Conservation (phyloP, 2,797 vertebrate species). For the Enoplosus armatus region DNA sequence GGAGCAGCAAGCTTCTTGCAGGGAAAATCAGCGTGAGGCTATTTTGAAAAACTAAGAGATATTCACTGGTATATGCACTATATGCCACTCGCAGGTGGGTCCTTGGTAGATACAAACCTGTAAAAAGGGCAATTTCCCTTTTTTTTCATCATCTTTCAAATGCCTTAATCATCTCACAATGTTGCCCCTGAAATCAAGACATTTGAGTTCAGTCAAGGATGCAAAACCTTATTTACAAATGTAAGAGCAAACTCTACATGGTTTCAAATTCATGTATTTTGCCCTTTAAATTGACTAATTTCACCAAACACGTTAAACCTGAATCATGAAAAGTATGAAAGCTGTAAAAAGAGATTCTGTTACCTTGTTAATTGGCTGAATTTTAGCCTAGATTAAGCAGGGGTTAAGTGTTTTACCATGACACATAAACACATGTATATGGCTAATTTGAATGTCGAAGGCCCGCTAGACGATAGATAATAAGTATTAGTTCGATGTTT, state of each 20-base stretch:
- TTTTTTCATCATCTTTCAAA: constrained; percentile 15
- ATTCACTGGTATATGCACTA: too few relatives aligned
- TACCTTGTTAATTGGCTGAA: background rate
- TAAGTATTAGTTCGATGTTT: too few relatives aligned
- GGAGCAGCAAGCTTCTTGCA: background rate
- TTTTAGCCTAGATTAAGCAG: background rate
- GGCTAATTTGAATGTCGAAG: background rate
- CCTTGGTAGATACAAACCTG: background rate
- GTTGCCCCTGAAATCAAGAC: constrained; percentile 11
- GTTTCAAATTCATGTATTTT: background rate
- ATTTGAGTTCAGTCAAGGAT: constrained; percentile 21
- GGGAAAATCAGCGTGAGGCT: constrained; percentile 11
- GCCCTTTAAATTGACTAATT: background rate
- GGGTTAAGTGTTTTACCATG: background rate
- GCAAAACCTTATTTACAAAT: background rate
- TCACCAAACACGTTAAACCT: background rate
- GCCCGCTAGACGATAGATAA: too few relatives aligned
- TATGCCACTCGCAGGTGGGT: background rate
- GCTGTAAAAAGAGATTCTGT: background rate
- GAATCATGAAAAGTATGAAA: background rate
- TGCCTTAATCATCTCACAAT: background rate
- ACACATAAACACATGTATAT: background rate
- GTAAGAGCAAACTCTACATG: background rate
- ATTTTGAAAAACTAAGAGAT: background rate
- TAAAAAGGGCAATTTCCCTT: background rate